Evolutionary conservation across 92 coral and sea anemone species (phyloP).

Genomic region (Galaxea fascicularis): DNA sequence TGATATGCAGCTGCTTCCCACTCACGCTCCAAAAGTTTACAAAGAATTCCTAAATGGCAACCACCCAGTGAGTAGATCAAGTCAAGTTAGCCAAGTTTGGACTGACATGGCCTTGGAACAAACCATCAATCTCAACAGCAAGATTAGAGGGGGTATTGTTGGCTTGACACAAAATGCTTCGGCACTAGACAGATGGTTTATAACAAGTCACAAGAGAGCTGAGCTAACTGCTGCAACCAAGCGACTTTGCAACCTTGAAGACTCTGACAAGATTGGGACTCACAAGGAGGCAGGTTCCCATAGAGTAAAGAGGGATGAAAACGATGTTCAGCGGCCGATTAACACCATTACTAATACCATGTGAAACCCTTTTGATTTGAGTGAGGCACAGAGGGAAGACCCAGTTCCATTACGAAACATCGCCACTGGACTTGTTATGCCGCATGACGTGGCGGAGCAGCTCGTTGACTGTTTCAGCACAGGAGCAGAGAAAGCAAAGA

Average conservation of each 20-base stretch:
- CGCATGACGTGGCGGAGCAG: slow-evolving; percentile 29
- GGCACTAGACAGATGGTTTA: slow-evolving; percentile 59
- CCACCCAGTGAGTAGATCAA: slow-evolving; percentile 58
- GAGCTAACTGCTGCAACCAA: slow-evolving; percentile 57
- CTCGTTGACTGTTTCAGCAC: slow-evolving; percentile 22
- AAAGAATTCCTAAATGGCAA: slow-evolving; percentile 56
- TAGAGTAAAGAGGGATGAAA: slow-evolving; percentile 65
- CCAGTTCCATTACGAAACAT: slow-evolving; percentile 48
- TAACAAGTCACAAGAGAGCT: slow-evolving; percentile 55
- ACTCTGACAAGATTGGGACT: slow-evolving; percentile 48
- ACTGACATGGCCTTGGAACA: slow-evolving; percentile 80
- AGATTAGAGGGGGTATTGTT: slow-evolving; percentile 71
- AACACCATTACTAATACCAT: slow-evolving; percentile 44
- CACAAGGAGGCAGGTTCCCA: slow-evolving; percentile 70
- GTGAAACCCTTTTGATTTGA: slow-evolving; percentile 70
- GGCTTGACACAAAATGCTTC: slow-evolving; percentile 68
- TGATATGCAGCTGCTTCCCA: slow-evolving; percentile 67
- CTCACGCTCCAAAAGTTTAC: slow-evolving; percentile 60
- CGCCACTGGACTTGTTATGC: slow-evolving; percentile 65
- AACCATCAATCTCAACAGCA: slow-evolving; percentile 74
- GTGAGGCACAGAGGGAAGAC: too few species aligned
- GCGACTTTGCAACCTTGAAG: slow-evolving; percentile 31
- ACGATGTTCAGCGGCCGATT: slow-evolving; percentile 60
- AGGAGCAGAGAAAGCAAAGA: slow-evolving; percentile 24
- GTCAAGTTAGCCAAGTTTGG: slow-evolving; percentile 70